Evolutionary conservation across 92 coral and sea anemone species (phyloP).

Genomic region (Hydrozoanthus gracilis): DNA sequence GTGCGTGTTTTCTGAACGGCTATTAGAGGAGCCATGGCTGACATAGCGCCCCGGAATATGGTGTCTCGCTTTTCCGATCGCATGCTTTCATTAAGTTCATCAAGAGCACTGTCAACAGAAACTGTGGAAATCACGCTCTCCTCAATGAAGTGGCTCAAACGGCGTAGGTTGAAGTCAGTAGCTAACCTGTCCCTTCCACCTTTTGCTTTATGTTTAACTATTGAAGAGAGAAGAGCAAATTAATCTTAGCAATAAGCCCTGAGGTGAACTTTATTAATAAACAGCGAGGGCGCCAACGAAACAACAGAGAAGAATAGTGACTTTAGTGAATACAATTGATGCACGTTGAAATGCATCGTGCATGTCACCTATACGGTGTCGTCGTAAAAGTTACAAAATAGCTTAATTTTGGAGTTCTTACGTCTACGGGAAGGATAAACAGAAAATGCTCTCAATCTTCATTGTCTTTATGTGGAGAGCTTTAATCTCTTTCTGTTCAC

Average conservation of each 20-base stretch:
- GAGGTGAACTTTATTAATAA: background rate
- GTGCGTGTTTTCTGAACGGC: constrained; percentile 30
- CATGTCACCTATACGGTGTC: too few relatives aligned
- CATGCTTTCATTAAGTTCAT: constrained; percentile 75
- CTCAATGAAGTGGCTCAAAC: constrained; percentile 73
- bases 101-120: constrained; percentile 76
- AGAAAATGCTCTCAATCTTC: too few relatives aligned
- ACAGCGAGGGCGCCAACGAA: background rate
- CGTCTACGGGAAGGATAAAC: too few relatives aligned
- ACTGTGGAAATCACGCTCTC: constrained; percentile 85
- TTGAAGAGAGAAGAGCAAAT: background rate
- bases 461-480: too few relatives aligned
- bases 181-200: constrained; percentile 40
- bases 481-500: too few relatives aligned
- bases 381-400: too few relatives aligned
- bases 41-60: constrained; percentile 11
- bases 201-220: constrained; percentile 50
- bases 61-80: constrained; percentile 46
- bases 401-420: too few relatives aligned
- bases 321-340: too few relatives aligned
- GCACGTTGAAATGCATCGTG: too few relatives aligned
- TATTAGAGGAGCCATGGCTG: constrained; percentile 47
- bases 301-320: too few relatives aligned
- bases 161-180: constrained; percentile 68
- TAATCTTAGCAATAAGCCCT: background rate